Evolutionary conservation across 1,140 invertebrate genomes (phyloP), one percentile per base, ranked within the genome.

Genomic region (Hylaeus volcanicus): DNA sequence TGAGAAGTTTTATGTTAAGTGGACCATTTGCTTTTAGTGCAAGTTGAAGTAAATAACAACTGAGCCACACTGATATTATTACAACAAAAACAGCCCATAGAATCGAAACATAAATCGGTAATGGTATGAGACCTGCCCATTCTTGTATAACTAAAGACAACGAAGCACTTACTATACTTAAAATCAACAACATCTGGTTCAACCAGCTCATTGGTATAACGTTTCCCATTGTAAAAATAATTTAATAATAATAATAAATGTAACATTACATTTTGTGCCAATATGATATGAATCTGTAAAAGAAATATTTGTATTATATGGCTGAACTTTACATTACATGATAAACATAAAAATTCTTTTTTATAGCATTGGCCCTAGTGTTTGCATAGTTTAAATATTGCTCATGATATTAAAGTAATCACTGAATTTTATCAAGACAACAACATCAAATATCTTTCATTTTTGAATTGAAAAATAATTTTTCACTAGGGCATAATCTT

Each of bases 121-220:
- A 43, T 48, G 84, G 61, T n/a, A 83, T 82, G 6, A 88, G 72
- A 48, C 80, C 79, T 9, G 84, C 68, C 86, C 88, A 91, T 79
- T 89, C 86, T 79, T 92, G 88, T 58, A 91, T 56, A 39, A 92
- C 63, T 58, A 92, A 80, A 69, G 81, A 92, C 6, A 92, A 75
- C 53, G 83, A 58, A 63, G 81, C 83, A 43, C 86, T 86, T 45
- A 12, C 70, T 51, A 91, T 75, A 76, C 90, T 91, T 60, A 80
- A 80, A 74, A 88, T 64, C 61, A 92, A 63, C 41, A 92, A 55
- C 71, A 91, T 88, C 75, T 89, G 87, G 65, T 92, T 92, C 43
- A 89, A 87, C 87, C 88, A 89, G 76, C 90, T 92, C 81, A 91
- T 90, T 45, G 89, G 90, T 70, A 91, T 86, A 55, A 90, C 64